phyloP scores from a whole-genome alignment of 2,113 vertebrate species.

The Mus pahari region DNA sequence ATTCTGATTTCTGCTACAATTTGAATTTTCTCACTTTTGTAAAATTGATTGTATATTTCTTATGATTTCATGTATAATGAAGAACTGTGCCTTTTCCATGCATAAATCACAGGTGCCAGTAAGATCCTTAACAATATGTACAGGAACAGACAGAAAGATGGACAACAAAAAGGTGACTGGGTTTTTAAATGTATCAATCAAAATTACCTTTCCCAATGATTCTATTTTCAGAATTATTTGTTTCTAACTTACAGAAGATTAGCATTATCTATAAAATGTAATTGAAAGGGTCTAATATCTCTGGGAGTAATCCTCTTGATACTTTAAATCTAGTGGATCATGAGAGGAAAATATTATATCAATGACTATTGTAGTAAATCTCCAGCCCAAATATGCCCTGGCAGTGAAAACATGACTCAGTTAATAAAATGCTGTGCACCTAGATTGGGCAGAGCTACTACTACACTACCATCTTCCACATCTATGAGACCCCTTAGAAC shows the following conservation, averaged over 20 bases:
- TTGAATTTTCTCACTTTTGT: neutral
- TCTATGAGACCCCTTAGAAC: no score
- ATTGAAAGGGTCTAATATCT: accelerated
- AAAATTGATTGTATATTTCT: neutral
- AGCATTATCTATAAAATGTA: neutral
- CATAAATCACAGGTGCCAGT: neutral
- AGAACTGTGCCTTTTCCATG: neutral
- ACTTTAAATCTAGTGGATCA: neutral
- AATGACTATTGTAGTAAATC: no score
- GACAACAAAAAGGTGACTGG: neutral
- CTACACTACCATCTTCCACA: no score
- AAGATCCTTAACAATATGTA: neutral
- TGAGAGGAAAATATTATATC: neutral
- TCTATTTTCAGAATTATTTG: neutral
- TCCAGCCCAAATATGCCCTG: no score
- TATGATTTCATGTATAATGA: neutral
- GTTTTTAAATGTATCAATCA: neutral
- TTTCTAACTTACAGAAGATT: neutral
- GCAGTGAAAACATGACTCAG: no score
- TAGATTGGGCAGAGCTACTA: no score
- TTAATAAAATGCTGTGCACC: no score
- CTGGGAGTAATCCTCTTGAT: neutral
- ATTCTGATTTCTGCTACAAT: neutral
- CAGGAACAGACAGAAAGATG: neutral
- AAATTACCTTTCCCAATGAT: neutral